These are phyloP conservation scores for Buphagus erythrorhynchus DNA, from an alignment of 2,797 vertebrate genomes.

Conservation along the genomic window DNA sequence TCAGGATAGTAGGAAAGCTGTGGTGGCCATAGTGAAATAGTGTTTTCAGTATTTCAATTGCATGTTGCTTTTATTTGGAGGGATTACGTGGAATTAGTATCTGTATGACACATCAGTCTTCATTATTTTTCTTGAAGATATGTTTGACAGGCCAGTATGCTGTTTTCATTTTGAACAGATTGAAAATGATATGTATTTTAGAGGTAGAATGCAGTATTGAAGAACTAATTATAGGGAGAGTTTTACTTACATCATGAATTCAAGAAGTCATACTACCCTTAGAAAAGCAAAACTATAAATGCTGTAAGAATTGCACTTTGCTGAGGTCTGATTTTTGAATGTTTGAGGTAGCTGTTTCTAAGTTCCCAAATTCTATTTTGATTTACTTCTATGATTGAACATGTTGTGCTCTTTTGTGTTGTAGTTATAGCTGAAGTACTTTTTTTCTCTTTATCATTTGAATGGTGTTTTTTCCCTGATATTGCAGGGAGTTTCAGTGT, in stretches of 20 bases:
- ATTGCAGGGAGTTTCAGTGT: not conserved
- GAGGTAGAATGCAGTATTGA: not conserved
- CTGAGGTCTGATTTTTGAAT: not conserved
- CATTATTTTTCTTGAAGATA: not conserved
- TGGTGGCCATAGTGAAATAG: not conserved
- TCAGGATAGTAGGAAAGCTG: not conserved
- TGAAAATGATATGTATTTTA: not conserved
- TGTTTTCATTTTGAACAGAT: not conserved
- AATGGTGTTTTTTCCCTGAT: not conserved
- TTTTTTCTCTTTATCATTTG: not conserved
- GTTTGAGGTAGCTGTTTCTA: not conserved
- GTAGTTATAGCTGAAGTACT: not conserved
- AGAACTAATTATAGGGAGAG: not conserved
- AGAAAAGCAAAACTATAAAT: not conserved
- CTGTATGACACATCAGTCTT: not conserved
- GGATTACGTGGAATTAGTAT: not conserved
- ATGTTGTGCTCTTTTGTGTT: not conserved
- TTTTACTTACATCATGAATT: not conserved
- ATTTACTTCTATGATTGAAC: not conserved
- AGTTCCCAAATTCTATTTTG: not conserved
- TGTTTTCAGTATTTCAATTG: not conserved
- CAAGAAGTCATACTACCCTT: not conserved
- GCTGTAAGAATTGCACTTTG: not conserved
- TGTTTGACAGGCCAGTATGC: not conserved
- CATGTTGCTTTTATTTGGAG: not conserved